Evolutionary conservation across 2,113 vertebrate genomes (phyloP).

Genomic region (Bucco capensis): DNA sequence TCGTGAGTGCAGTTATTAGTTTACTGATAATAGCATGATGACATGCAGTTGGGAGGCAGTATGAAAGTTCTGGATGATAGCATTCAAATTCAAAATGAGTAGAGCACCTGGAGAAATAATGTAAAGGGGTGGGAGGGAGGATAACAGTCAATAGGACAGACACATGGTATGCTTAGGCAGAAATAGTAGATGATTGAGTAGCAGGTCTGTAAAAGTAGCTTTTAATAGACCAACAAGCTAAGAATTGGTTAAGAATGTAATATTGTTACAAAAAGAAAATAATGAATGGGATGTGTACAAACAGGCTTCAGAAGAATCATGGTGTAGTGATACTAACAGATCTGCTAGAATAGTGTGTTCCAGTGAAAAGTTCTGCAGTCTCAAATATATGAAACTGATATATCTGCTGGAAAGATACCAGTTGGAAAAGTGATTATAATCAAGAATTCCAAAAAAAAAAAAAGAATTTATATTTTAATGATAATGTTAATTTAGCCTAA

Average conservation of each 20-base stretch:
- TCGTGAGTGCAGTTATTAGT: not conserved
- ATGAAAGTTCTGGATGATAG: not conserved
- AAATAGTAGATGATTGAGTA: not conserved
- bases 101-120: not conserved
- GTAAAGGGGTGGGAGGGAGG: accelerated
- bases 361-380: not conserved
- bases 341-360: not conserved
- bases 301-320: not conserved
- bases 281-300: not conserved
- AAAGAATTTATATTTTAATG: not conserved
- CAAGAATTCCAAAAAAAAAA: not conserved
- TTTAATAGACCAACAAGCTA: not conserved
- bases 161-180: not conserved
- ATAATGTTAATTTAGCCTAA: not conserved
- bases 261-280: not conserved
- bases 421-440: not conserved
- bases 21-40: not conserved
- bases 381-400: not conserved
- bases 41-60: not conserved
- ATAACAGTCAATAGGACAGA: not conserved
- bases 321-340: not conserved
- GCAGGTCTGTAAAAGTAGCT: not conserved
- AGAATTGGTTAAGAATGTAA: not conserved
- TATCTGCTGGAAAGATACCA: not conserved
- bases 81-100: not conserved